Evolutionary conservation across 2,888 invertebrate genomes (phyloP).

Genomic region (Mimumesa dahlbomi): DNA sequence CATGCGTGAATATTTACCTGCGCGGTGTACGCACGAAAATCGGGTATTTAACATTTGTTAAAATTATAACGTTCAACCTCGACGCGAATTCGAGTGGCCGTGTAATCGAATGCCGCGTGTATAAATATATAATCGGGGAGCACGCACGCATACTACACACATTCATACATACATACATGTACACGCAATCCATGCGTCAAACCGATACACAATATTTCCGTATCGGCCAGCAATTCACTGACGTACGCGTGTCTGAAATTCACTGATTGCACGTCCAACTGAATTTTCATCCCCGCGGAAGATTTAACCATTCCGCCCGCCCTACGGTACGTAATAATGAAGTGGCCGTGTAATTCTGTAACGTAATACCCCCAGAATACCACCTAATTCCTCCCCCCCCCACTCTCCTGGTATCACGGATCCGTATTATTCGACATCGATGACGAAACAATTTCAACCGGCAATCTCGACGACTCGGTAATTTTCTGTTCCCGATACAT

Average conservation of each 20-base stretch:
- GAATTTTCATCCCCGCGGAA: constrained; percentile 53
- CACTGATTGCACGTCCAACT: constrained; percentile 57
- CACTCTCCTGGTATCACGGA: too few species aligned
- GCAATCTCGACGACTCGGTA: too few species aligned
- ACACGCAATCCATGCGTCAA: constrained; percentile 54
- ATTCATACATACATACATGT: neutral
- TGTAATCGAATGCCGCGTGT: constrained; percentile 55
- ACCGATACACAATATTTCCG: constrained; percentile 63
- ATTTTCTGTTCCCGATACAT: too few species aligned
- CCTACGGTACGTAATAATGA: constrained; percentile 42
- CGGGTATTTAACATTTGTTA: constrained; percentile 61
- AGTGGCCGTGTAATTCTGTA: constrained; percentile 54
- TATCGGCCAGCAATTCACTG: constrained; percentile 59
- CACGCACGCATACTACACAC: too few species aligned
- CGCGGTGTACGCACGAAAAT: constrained; percentile 32
- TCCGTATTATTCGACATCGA: too few species aligned
- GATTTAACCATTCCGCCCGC: constrained; percentile 33
- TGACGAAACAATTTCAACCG: too few species aligned
- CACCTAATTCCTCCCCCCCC: constrained; percentile 32
- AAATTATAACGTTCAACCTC: constrained; percentile 58
- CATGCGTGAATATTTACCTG: constrained; percentile 55
- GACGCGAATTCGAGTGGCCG: constrained; percentile 48
- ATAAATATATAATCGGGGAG: constrained; percentile 60
- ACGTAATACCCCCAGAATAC: constrained; percentile 46
- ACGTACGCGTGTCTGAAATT: constrained; percentile 59